Conservation (phyloP, 2,113 vertebrate genomes). For the Coturnix japonica region DNA sequence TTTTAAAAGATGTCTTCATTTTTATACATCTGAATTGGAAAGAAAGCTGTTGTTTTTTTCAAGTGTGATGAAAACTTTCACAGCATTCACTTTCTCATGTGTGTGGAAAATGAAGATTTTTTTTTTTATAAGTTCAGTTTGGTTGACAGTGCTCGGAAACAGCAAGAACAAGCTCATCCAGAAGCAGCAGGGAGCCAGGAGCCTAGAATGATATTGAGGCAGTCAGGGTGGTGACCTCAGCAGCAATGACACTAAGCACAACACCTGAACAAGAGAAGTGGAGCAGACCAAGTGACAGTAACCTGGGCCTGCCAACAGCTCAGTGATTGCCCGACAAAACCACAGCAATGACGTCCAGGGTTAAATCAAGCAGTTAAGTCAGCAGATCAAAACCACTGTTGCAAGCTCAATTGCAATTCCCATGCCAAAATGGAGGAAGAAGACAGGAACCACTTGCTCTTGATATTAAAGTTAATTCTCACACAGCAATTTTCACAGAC, state of each 20-base stretch:
- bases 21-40: not conserved
- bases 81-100: not conserved
- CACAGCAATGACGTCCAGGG: not conserved
- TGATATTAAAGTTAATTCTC: not conserved
- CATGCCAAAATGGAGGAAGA: fast-evolving
- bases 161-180: not conserved
- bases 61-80: not conserved
- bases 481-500: not conserved
- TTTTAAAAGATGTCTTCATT: not conserved
- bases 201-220: not conserved
- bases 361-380: not conserved
- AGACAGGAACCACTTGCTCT: not conserved
- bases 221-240: not conserved
- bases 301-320: not conserved
- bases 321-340: not conserved
- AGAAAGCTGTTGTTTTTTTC: not conserved
- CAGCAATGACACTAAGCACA: fast-evolving
- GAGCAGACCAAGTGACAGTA: not conserved
- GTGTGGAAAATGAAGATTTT: not conserved
- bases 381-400: not conserved
- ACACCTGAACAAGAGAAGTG: not conserved
- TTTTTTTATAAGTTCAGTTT: not conserved
- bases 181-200: not conserved
- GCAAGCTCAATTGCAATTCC: not conserved
- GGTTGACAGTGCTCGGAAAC: not conserved